phyloP scores from a whole-genome alignment of 2,888 invertebrate species.

The Athalia cordata region DNA sequence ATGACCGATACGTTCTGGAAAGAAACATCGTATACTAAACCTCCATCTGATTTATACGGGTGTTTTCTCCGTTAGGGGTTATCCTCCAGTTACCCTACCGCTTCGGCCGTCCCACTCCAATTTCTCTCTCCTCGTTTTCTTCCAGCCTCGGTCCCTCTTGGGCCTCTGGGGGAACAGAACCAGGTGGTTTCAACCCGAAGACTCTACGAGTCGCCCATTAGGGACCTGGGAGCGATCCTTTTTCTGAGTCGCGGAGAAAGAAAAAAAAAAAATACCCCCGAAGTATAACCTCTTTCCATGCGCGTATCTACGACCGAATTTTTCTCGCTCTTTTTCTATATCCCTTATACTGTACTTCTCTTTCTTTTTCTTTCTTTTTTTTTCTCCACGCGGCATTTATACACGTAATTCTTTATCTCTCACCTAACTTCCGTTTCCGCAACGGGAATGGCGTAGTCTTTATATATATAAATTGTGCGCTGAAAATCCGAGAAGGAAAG shows the following conservation, averaged over 20 bases:
- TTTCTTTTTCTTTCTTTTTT: neutral
- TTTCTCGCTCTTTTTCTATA: no score
- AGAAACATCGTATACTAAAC: constrained; percentile 47
- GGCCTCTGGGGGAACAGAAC: neutral
- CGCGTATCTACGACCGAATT: neutral
- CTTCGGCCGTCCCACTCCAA: constrained; percentile 12
- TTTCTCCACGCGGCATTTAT: neutral
- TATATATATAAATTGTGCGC: no score
- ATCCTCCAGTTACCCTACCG: neutral
- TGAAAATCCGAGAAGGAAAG: no score
- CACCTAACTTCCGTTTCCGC: neutral
- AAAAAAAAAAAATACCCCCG: constrained; percentile 12
- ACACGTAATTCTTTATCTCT: neutral
- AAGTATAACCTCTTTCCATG: constrained; percentile 23
- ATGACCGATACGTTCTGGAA: neutral
- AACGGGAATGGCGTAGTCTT: no score
- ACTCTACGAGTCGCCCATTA: constrained; percentile 22
- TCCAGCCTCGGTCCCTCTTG: neutral
- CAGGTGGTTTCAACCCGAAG: constrained; percentile 21
- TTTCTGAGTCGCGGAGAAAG: neutral
- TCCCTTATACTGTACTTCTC: no score
- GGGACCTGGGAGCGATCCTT: constrained; percentile 26
- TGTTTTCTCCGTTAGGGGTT: constrained; percentile 57
- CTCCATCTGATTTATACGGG: constrained; percentile 63
- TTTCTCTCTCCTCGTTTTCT: neutral